Conservation (phyloP, 1,140 invertebrate species). For the Drosophila sechellia region DNA sequence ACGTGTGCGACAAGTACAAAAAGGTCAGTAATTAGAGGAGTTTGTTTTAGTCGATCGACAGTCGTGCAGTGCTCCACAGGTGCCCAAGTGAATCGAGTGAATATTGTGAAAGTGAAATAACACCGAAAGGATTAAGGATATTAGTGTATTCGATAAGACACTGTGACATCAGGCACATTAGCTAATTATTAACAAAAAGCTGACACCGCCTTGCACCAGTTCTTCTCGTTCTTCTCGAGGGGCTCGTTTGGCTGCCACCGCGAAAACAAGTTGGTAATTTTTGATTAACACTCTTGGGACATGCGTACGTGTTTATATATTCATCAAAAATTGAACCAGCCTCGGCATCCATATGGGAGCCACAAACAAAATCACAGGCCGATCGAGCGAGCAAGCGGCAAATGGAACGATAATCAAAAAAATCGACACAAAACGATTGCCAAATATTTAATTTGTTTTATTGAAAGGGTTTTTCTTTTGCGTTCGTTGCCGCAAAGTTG, state of each 20-base stretch:
- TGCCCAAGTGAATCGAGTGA: neutral
- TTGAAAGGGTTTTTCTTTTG: constrained; percentile 50
- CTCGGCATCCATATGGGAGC: constrained; percentile 15
- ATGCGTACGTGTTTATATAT: constrained; percentile 52
- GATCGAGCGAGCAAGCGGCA: constrained; percentile 10
- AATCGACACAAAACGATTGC: constrained; percentile 54
- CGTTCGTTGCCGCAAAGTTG: constrained; percentile 38
- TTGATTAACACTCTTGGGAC: constrained; percentile 59
- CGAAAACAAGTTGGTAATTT: constrained; percentile 76
- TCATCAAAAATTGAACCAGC: constrained; percentile 57
- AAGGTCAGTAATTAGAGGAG: constrained; percentile 70
- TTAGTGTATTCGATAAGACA: neutral
- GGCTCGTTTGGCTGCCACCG: constrained; percentile 36
- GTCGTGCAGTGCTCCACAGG: constrained; percentile 12
- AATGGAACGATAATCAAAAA: constrained; percentile 47
- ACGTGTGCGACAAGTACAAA: constrained; percentile 55
- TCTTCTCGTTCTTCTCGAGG: constrained; percentile 23
- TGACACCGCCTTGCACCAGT: constrained; percentile 60
- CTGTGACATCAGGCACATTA: neutral
- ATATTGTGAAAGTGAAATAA: constrained; percentile 1
- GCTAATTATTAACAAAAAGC: neutral
- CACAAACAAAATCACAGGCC: constrained; percentile 25
- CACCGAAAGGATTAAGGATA: constrained; percentile 36
- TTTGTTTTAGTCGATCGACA: constrained; percentile 58
- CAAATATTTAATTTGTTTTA: constrained; percentile 58